Percentiles rank a stretch among this genome's conserved stretches.
phyloP scores from a whole-genome alignment of 2,888 invertebrate genomes.

The Melipona beecheii region DNA sequence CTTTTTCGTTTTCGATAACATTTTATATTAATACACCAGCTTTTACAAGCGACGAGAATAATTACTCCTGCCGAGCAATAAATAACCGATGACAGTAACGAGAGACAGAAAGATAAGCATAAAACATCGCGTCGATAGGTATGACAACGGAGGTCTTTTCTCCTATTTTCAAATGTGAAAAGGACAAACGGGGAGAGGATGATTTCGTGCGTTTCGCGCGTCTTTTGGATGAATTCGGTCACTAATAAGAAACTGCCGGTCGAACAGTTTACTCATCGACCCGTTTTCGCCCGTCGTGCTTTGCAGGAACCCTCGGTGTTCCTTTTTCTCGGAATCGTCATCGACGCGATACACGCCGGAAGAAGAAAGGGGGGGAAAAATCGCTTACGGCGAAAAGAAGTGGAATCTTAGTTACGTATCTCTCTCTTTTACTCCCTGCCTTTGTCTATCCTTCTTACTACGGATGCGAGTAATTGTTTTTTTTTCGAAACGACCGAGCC shows the following conservation, averaged over 20 bases:
- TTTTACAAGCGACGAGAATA: not conserved
- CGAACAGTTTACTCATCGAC: slow-evolving; percentile 64
- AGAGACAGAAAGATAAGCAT: no score
- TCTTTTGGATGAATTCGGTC: slow-evolving; percentile 49
- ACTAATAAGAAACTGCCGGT: slow-evolving; percentile 35
- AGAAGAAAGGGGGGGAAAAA: slow-evolving; percentile 27
- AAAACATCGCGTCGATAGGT: no score
- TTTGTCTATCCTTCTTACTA: not conserved
- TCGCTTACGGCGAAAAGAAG: slow-evolving; percentile 24
- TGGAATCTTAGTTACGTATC: not conserved
- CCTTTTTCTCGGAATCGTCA: slow-evolving; percentile 60
- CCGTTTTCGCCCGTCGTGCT: slow-evolving; percentile 57
- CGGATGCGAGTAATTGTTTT: not conserved
- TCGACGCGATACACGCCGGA: slow-evolving; percentile 36
- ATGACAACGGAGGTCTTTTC: no score
- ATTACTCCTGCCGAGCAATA: slow-evolving; percentile 9
- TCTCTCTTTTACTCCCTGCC: not conserved
- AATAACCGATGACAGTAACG: not conserved
- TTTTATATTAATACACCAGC: not conserved
- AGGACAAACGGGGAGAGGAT: not conserved
- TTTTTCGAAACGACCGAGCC: not conserved
- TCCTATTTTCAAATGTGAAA: not conserved
- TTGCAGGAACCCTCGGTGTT: slow-evolving; percentile 19
- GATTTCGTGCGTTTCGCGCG: slow-evolving; percentile 47
- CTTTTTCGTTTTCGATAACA: not conserved